Evolutionary conservation across 1,140 invertebrate species (phyloP).

Genomic region (Periplaneta americana): DNA sequence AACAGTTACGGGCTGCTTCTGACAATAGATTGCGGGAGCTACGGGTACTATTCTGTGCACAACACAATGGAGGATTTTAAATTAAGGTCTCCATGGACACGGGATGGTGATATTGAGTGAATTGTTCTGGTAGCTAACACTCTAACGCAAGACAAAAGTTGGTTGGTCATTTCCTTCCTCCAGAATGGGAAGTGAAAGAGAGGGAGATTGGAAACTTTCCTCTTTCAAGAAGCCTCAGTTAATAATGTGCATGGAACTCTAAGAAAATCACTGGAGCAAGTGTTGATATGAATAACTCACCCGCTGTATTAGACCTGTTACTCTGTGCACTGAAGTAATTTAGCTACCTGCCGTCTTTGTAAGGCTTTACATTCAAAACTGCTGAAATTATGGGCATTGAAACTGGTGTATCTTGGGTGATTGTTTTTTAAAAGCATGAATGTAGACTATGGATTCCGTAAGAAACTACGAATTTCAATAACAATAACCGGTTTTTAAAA

Average conservation of each 20-base stretch:
- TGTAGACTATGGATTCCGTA: no score
- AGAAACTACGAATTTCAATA: no score
- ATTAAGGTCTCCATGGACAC: neutral
- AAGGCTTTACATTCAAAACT: no score
- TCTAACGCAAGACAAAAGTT: neutral
- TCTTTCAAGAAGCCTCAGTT: neutral
- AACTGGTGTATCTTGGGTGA: no score
- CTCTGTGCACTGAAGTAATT: neutral
- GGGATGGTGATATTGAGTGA: neutral
- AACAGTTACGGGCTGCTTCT: neutral
- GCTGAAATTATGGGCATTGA: no score
- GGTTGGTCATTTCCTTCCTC: neutral
- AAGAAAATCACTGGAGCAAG: neutral
- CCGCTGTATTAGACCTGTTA: neutral
- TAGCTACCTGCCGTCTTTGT: neutral
- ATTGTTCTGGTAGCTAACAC: neutral
- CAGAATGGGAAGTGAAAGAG: neutral
- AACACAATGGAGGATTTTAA: neutral
- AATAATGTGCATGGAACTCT: no score
- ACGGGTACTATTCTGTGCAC: no score
- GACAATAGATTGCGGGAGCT: neutral
- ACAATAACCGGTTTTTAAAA: no score
- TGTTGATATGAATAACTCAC: neutral
- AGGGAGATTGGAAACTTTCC: neutral
- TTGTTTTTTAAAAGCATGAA: no score